These are phyloP conservation scores for Ennomos fuscantarius DNA, from an alignment of 2,888 invertebrate species.

Conservation along the genomic window DNA sequence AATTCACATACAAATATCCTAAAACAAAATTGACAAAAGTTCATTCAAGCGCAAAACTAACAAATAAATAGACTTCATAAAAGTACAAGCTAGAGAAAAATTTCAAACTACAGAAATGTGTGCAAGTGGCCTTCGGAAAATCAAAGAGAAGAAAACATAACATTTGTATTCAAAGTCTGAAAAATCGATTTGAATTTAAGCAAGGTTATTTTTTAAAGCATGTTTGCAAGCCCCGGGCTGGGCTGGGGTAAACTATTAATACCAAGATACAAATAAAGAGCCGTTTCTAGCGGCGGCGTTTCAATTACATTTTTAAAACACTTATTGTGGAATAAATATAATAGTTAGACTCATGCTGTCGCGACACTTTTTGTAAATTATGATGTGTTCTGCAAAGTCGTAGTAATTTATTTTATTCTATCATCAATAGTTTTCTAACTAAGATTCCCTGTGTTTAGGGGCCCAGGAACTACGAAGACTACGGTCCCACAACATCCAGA, in stretches of 20 bases:
- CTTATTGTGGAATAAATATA: no score
- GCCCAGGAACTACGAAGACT: no score
- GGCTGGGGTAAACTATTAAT: background rate
- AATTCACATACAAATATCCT: background rate
- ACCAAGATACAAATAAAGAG: no score
- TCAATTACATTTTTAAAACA: no score
- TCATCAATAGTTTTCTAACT: no score
- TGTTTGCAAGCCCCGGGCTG: constrained; percentile 27
- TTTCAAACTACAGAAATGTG: constrained; percentile 19
- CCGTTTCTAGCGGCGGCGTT: no score
- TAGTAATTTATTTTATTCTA: no score
- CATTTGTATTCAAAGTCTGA: constrained; percentile 30
- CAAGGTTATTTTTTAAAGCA: constrained; percentile 41
- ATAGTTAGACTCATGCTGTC: no score
- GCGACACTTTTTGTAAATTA: no score
- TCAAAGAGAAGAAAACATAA: constrained; percentile 21
- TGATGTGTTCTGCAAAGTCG: no score
- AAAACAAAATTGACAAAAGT: constrained; percentile 9
- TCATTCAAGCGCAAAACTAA: constrained; percentile 13
- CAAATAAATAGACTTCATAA: constrained; percentile 10
- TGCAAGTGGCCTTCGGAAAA: constrained; percentile 17
- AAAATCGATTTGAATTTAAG: constrained; percentile 29
- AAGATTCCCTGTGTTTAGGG: no score
- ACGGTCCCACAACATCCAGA: no score
- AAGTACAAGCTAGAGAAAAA: constrained; percentile 25